Evolutionary conservation across 1,140 invertebrate genomes (phyloP), one percentile per base, ranked within the genome.

Genomic region (Cepaea nemoralis): DNA sequence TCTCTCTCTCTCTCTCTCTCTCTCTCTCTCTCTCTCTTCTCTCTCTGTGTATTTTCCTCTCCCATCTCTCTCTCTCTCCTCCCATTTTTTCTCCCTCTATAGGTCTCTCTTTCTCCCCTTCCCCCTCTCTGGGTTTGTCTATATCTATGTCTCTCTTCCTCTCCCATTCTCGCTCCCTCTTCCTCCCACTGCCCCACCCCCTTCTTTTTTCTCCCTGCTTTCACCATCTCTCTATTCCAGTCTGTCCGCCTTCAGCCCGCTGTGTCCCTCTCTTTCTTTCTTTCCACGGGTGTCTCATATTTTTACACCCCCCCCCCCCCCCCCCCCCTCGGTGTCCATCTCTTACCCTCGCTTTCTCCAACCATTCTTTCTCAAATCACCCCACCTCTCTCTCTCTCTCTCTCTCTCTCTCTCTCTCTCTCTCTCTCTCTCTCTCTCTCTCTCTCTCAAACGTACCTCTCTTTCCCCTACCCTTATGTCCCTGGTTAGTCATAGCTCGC

Each of bases 381-480:
- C 22, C 40, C 5, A 50, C n/a, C 16, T 33, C 40, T 48, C 55
- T 70, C 42, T 50, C 37, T 39, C 48, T 50, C 24, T 69, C n/a
- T 69, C 50, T 50, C 40, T 45, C 50, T 69, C 63, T 69, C 67
- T 82, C 74, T 69, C 50, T 67, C 35, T 70, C 39, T 71, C 66
- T 70, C 37, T 69, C 74, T 77, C 50, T 70, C 63, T 48, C 22
- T 31, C 12, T 80, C 66, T 80, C 33, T 71, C 33, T 71, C 67
- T 71, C n/a, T n/a, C n/a, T n/a, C n/a, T n/a, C 27, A 27, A 40
- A 69, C 42, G 14, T 69, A 31, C 27, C 42, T 69, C 63, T 79
- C 27, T 70, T 27, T 35, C 22, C 42, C 16, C 27, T 69, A 31
- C 45, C 42, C 45, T 48, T n/a, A n/a, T n/a, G n/a, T n/a, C n/a